Conservation (phyloP, 2,888 invertebrate species). For the Globia sparganii region DNA sequence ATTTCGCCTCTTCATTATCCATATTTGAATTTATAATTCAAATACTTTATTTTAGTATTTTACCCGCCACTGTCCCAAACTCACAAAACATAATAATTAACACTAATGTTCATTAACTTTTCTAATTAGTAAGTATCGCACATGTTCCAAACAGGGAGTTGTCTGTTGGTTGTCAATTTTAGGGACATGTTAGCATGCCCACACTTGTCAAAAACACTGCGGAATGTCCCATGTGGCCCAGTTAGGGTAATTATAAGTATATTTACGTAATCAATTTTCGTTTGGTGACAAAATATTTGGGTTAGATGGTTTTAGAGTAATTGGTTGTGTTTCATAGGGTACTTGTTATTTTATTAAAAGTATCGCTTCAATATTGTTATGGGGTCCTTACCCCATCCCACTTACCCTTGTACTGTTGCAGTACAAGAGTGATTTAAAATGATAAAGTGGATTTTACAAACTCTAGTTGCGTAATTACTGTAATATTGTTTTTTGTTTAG, state of each 20-base stretch:
- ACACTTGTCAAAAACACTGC: conserved; percentile 64
- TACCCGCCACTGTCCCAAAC: neutral
- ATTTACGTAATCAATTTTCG: conserved; percentile 67
- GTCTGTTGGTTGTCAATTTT: conserved; percentile 58
- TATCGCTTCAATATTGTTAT: conserved; percentile 28
- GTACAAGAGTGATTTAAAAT: neutral
- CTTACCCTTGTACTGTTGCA: neutral
- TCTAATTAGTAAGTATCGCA: conserved; percentile 50
- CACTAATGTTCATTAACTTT: conserved; percentile 39
- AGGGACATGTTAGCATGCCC: conserved; percentile 40
- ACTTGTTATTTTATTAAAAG: conserved; percentile 43
- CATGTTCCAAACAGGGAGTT: conserved; percentile 43
- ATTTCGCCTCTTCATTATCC: neutral
- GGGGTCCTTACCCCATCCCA: neutral
- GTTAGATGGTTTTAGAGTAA: conserved; percentile 45
- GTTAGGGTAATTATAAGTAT: conserved; percentile 59
- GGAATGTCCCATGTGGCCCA: conserved; percentile 52
- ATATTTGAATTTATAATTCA: neutral
- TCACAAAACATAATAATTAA: conserved; percentile 1
- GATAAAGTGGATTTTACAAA: neutral
- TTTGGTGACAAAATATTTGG: conserved; percentile 40
- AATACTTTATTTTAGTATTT: neutral
- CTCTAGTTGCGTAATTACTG: neutral
- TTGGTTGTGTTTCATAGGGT: conserved; percentile 25
- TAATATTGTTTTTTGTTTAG: neutral